These are phyloP conservation scores for Etheostoma nigrum DNA, from an alignment of 2,797 vertebrate genomes.

Conservation along the genomic window DNA sequence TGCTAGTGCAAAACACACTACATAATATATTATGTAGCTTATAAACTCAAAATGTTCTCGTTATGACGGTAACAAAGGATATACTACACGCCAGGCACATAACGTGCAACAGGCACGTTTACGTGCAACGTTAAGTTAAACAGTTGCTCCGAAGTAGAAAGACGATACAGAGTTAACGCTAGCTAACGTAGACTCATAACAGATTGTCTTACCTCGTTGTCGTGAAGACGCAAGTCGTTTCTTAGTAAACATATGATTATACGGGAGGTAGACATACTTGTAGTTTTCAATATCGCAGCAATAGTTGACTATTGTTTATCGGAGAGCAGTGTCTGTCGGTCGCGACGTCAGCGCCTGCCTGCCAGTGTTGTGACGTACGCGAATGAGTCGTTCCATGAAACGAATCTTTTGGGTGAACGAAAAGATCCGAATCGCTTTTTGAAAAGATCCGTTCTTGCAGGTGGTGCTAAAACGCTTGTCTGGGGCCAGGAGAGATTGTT, in stretches of 20 bases:
- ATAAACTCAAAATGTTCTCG: accelerated
- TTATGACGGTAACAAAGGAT: neutral
- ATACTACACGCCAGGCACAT: accelerated
- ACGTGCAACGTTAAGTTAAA: neutral
- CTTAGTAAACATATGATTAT: constrained; percentile 82
- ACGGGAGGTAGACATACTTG: constrained; percentile 69
- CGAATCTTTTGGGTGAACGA: too few relatives aligned
- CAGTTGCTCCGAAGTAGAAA: neutral
- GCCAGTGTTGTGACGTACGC: too few relatives aligned
- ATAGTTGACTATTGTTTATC: too few relatives aligned
- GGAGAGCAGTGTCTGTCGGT: neutral
- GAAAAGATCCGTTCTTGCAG: too few relatives aligned
- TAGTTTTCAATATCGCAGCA: neutral
- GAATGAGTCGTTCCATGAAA: too few relatives aligned
- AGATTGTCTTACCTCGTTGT: constrained; percentile 82
- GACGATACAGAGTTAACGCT: neutral
- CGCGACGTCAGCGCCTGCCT: neutral
- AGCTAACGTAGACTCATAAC: neutral
- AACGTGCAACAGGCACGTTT: too few relatives aligned
- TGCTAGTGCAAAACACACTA: neutral
- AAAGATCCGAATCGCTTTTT: too few relatives aligned
- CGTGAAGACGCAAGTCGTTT: constrained; percentile 85
- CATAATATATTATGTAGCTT: neutral
- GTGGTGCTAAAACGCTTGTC: too few relatives aligned
- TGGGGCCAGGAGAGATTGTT: too few relatives aligned